Percentiles rank a stretch among this genome's conserved stretches.
Evolutionary conservation across 2,888 invertebrate species (phyloP).

Genomic region (Onchidella celtica): DNA sequence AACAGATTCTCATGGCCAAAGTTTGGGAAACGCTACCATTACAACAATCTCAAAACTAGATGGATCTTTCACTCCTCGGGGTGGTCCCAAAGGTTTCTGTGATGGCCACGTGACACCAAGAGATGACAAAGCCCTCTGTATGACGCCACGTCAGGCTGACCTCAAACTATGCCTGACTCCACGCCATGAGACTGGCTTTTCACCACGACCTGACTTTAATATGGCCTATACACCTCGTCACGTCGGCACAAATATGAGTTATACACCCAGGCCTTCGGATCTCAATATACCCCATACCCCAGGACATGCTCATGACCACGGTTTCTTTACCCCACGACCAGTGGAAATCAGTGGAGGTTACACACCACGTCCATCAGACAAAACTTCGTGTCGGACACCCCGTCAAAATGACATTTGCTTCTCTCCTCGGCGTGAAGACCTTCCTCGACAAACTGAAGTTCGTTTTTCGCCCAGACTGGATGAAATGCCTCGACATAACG

Average conservation of each 20-base stretch:
- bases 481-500: background rate
- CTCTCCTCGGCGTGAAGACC: background rate
- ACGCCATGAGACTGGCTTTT: background rate
- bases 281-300: background rate
- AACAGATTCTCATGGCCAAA: background rate
- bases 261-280: background rate
- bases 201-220: background rate
- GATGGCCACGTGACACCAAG: background rate
- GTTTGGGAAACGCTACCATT: background rate
- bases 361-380: background rate
- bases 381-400: background rate
- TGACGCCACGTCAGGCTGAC: background rate
- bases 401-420: background rate
- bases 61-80: constrained; percentile 16
- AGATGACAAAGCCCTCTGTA: background rate
- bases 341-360: background rate
- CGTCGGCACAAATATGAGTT: background rate
- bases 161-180: background rate
- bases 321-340: background rate
- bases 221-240: background rate
- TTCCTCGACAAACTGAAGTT: background rate
- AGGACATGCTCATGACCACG: background rate
- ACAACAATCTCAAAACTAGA: background rate
- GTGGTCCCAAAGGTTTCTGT: background rate
- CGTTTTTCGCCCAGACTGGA: too few species aligned